Evolutionary conservation across 2,113 vertebrate genomes (phyloP).

Genomic region (Natator depressus): DNA sequence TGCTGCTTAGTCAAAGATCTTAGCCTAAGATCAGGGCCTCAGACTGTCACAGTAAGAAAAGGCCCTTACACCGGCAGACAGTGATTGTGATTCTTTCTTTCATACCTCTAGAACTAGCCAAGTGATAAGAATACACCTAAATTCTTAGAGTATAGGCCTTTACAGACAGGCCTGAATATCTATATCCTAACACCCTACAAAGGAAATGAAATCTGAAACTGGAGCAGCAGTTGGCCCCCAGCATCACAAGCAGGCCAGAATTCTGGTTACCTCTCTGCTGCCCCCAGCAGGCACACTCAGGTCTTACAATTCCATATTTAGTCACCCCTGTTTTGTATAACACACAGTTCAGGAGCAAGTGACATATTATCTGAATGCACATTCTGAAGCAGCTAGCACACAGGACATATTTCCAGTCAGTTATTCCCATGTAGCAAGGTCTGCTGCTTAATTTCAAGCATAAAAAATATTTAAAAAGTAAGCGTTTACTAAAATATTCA

Average conservation of each 20-base stretch:
- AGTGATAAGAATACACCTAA: too few species aligned
- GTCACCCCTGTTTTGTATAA: constrained; percentile 11
- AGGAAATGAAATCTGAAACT: neutral
- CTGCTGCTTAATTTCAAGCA: neutral
- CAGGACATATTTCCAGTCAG: neutral
- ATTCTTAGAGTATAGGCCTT: too few species aligned
- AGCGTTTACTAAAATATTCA: too few species aligned
- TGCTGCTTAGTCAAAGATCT: too few species aligned
- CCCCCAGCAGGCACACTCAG: constrained; percentile 47
- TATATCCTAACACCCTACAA: neutral
- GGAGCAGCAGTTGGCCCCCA: neutral
- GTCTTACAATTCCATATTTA: neutral
- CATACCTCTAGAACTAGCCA: too few species aligned
- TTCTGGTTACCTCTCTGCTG: constrained; percentile 29
- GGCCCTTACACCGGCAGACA: too few species aligned
- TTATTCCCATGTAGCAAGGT: too few species aligned
- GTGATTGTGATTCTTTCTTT: too few species aligned
- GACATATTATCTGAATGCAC: constrained; percentile 49
- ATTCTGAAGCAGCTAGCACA: neutral
- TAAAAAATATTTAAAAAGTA: neutral
- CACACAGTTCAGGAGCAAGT: constrained; percentile 34
- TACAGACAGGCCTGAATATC: too few species aligned
- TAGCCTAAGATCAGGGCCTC: too few species aligned
- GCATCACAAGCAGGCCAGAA: constrained; percentile 44
- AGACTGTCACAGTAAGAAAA: too few species aligned